These are phyloP conservation scores for Crepidodera aurea DNA, from an alignment of 2,888 invertebrate genomes.

Conservation along the genomic window DNA sequence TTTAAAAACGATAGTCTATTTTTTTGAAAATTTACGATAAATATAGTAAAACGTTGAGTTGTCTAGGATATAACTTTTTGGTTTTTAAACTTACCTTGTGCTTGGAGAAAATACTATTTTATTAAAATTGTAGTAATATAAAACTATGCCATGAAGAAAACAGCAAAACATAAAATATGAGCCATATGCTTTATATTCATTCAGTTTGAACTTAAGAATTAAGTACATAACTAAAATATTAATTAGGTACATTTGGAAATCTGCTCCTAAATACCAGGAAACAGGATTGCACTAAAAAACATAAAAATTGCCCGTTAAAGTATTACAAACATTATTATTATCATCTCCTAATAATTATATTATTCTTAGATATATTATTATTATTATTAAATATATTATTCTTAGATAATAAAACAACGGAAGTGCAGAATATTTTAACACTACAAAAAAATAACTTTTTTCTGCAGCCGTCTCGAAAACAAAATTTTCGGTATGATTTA, in stretches of 20 bases:
- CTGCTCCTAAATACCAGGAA: constrained; percentile 30
- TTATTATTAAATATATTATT: background rate
- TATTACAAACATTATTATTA: no score
- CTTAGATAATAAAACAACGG: no score
- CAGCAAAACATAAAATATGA: background rate
- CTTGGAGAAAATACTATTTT: constrained; percentile 1
- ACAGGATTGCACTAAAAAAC: constrained; percentile 23
- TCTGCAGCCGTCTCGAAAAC: no score
- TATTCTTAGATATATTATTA: background rate
- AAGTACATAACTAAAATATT: constrained; percentile 18
- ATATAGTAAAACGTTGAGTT: no score
- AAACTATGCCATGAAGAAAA: constrained; percentile 9
- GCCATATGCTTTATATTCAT: constrained; percentile 1
- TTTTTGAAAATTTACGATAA: no score
- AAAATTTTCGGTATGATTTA: no score
- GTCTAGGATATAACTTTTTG: no score
- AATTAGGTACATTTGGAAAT: constrained; percentile 28
- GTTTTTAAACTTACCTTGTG: constrained; percentile 12
- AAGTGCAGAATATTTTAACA: no score
- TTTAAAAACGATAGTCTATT: no score
- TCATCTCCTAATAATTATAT: no score
- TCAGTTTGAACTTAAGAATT: constrained; percentile 24
- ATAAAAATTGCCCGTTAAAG: no score
- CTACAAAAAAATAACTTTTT: no score
- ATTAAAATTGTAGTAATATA: constrained; percentile 15